A percentile compares a stretch with the other conserved stretches of the same genome.
Evolutionary conservation across 2,113 vertebrate species (phyloP).

Genomic region (Todiramphus chloris): DNA sequence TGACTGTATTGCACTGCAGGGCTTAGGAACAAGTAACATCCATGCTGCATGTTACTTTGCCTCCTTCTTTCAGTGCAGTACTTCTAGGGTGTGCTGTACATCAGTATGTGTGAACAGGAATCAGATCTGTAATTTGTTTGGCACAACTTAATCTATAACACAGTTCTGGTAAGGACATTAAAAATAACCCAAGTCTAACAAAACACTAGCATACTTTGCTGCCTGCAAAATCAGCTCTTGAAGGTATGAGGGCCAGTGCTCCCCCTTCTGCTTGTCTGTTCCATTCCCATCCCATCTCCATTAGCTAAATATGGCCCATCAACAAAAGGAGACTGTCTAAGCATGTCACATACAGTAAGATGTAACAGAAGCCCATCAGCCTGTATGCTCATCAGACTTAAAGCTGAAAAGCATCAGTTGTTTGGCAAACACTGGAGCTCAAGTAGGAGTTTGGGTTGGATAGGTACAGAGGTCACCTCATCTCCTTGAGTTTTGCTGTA

Average conservation of each 20-base stretch:
- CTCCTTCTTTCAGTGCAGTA: background rate
- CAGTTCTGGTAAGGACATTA: background rate
- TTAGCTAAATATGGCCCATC: background rate
- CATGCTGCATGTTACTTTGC: background rate
- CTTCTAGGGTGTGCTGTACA: background rate
- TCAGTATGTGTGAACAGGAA: background rate
- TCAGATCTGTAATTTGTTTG: background rate
- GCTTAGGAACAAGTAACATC: background rate
- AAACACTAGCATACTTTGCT: rapidly evolving
- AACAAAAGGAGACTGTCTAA: background rate
- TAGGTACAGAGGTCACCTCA: background rate
- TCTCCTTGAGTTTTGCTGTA: background rate
- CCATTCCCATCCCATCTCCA: background rate
- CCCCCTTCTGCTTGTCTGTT: background rate
- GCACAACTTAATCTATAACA: background rate
- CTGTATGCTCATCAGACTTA: background rate
- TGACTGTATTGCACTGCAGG: background rate
- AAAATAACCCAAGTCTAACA: background rate
- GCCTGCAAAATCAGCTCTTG: background rate
- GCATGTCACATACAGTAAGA: background rate
- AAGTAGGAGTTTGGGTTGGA: background rate
- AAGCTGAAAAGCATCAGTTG: background rate
- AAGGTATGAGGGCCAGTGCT: background rate
- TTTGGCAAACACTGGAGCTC: background rate
- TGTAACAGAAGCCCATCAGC: background rate